Conservation (phyloP, 2,888 invertebrate species). For the Idaea dimidiata region DNA sequence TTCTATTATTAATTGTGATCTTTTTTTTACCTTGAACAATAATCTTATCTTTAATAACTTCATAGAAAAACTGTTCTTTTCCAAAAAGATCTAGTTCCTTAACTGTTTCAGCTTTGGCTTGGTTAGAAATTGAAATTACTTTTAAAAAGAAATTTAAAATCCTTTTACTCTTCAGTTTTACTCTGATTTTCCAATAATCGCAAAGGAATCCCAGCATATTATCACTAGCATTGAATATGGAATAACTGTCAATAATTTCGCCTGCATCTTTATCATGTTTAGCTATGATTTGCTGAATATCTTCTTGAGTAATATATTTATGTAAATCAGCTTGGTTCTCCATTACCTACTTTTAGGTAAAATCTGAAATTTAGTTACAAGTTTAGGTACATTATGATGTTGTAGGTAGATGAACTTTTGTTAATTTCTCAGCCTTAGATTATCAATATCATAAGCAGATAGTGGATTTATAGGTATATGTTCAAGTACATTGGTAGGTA, state of each 20-base stretch:
- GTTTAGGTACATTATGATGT: too few relatives aligned
- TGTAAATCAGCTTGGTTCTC: conserved; percentile 6
- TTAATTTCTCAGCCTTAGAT: too few relatives aligned
- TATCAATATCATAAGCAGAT: too few relatives aligned
- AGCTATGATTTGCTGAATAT: conserved; percentile 47
- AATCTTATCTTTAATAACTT: conserved; percentile 48
- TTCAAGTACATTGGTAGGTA: too few relatives aligned
- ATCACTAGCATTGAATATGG: conserved; percentile 53
- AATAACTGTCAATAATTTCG: conserved; percentile 39
- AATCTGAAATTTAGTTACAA: neutral
- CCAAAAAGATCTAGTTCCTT: conserved; percentile 56
- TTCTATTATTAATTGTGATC: neutral
- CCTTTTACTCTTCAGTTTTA: conserved; percentile 37
- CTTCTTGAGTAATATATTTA: conserved; percentile 43
- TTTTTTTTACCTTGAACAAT: conserved; percentile 50
- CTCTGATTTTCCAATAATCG: conserved; percentile 67
- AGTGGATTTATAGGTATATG: too few relatives aligned
- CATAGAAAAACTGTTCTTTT: conserved; percentile 61
- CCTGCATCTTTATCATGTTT: conserved; percentile 36
- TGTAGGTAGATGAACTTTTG: too few relatives aligned
- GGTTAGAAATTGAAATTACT: conserved; percentile 55
- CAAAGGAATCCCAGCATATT: conserved; percentile 69
- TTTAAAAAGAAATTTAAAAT: conserved; percentile 59
- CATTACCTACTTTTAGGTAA: neutral
- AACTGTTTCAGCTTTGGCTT: conserved; percentile 64